phyloP scores from a whole-genome alignment of 2,113 vertebrate species.

The Ammospiza caudacuta region DNA sequence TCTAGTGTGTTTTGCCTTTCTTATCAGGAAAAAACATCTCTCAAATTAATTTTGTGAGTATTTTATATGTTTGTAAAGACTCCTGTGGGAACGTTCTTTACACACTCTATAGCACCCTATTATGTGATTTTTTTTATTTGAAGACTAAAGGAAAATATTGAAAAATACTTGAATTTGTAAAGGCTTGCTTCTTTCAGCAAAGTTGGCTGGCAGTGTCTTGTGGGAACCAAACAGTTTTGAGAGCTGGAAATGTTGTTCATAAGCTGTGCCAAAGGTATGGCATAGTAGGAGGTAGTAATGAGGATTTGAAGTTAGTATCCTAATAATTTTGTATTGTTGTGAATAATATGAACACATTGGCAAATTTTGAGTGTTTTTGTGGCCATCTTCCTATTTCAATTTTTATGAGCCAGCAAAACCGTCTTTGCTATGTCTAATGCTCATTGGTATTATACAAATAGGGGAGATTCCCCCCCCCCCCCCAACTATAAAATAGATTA shows the following conservation, averaged over 20 bases:
- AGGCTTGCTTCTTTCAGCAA: background rate
- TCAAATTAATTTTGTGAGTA: background rate
- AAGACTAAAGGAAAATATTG: background rate
- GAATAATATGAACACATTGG: background rate
- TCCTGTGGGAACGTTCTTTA: background rate
- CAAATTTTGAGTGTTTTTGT: background rate
- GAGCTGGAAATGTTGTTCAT: background rate
- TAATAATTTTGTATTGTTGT: background rate
- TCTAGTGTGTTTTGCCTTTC: background rate
- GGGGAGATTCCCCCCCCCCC: too few species aligned
- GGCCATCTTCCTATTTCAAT: background rate
- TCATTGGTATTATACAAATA: background rate
- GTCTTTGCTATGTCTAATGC: background rate
- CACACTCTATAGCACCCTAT: background rate
- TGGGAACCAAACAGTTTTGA: background rate
- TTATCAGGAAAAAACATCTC: background rate
- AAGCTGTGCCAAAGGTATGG: background rate
- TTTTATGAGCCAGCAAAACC: conserved; percentile 19
- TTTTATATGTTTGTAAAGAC: background rate
- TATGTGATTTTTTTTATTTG: background rate
- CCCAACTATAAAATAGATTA: background rate
- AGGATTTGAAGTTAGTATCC: background rate
- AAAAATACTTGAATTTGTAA: background rate
- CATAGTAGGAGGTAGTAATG: background rate
- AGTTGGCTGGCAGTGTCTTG: background rate